Evolutionary conservation across 2,797 vertebrate species (phyloP), one percentile per base, ranked within the genome.

Genomic region (Leptatherina wallacei): DNA sequence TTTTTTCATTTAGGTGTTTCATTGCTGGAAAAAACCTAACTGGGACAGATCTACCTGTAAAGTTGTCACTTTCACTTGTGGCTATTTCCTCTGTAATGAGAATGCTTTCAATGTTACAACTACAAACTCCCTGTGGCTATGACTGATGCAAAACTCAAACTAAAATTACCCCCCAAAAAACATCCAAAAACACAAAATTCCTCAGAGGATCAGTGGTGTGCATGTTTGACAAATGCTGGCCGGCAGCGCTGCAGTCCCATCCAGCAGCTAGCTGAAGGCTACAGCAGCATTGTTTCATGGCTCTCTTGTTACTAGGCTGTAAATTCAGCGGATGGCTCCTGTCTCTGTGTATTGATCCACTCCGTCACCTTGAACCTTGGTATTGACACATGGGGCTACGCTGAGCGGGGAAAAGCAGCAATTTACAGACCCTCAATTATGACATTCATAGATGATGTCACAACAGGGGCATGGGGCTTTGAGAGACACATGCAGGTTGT

Each of bases 321-420:
- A 98, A 99, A 99, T 98, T 96, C 96, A 96, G 95, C 94, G 96
- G 97, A 98, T 97, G 97, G 95, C 95, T 97, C 95, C 96, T 97
- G 97, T 98, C 96, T 95, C 92, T 93, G 87, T 0, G 95, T 99
- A 99, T 99, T 94, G 98, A 99, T 99, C 97, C 93, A 77, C 91
- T 83, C 88, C 95, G 96, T 99, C 97, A 98, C 97, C 98, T 99
- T 99, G 97, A 99, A 98, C 97, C 97, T 97, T 95, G 93, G 96
- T 99, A 98, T 99, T 98, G 98, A 99, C 97, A 98, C 96, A 96
- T 96, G 96, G 97, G 96, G 96, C 93, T 94, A 83, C 91, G 91
- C 94, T 85, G 94, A 95, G 96, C 82, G 62, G 87, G 78, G 83
- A 84, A 77, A 73, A 87, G 89, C 80, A 56, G 90, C 96, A 94